These are phyloP conservation scores for Chalcis sispes DNA, from an alignment of 2,888 invertebrate genomes.

Conservation along the genomic window DNA sequence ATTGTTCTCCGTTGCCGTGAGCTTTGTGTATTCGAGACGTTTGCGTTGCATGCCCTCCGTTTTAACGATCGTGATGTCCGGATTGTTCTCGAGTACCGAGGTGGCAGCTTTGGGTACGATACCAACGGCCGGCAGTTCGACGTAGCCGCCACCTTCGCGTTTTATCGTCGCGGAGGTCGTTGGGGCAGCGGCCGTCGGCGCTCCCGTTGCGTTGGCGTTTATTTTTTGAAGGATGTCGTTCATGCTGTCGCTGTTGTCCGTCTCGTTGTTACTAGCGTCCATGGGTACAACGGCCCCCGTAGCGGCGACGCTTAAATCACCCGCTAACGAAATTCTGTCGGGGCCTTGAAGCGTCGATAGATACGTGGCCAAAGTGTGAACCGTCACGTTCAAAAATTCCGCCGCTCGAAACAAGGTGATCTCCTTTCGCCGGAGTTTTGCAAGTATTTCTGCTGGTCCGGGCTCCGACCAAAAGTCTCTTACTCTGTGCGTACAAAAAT, in stretches of 20 bases:
- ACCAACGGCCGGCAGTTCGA: constrained; percentile 70
- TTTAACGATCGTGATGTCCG: constrained; percentile 81
- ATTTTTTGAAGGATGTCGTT: constrained; percentile 77
- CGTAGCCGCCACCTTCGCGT: constrained; percentile 74
- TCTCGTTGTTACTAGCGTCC: constrained; percentile 70
- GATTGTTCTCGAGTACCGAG: constrained; percentile 78
- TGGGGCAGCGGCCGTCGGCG: constrained; percentile 62
- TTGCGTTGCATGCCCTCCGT: constrained; percentile 77
- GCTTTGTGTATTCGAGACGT: constrained; percentile 72
- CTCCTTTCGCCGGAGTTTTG: constrained; percentile 84
- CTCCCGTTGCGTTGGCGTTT: constrained; percentile 68
- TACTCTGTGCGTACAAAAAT: constrained; percentile 78
- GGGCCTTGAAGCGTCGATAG: constrained; percentile 79
- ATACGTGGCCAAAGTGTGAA: constrained; percentile 85
- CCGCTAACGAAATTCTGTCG: constrained; percentile 76
- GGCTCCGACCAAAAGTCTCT: constrained; percentile 88
- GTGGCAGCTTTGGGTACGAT: constrained; percentile 72
- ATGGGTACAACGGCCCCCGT: constrained; percentile 57
- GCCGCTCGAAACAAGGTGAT: constrained; percentile 85
- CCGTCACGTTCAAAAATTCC: constrained; percentile 86
- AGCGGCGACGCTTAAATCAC: constrained; percentile 73
- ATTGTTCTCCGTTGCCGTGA: constrained; percentile 74
- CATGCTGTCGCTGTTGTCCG: constrained; percentile 76
- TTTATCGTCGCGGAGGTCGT: constrained; percentile 74
- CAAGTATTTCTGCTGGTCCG: constrained; percentile 84